Percentiles rank a stretch among this genome's conserved stretches.
These are phyloP conservation scores for Anguilla obscura DNA, from an alignment of 2,797 vertebrate species.

Conservation along the genomic window DNA sequence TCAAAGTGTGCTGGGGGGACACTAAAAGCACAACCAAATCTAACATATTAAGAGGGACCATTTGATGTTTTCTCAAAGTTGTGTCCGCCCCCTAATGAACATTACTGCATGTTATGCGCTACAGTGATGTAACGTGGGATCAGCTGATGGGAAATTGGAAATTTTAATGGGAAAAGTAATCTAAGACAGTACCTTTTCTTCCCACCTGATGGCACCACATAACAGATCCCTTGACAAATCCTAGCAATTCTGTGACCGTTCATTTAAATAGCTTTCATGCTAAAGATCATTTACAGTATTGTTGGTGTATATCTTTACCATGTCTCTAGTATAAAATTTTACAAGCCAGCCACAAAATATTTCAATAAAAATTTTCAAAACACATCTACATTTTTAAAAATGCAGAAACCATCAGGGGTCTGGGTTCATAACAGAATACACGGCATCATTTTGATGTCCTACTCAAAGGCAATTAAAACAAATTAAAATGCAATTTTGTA, in stretches of 20 bases:
- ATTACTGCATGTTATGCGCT: neutral
- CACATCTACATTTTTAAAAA: neutral
- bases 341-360: neutral
- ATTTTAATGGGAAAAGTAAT: neutral
- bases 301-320: neutral
- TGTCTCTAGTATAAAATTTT: neutral
- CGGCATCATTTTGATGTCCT: neutral
- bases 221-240: slow-evolving; percentile 13
- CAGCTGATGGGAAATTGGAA: neutral
- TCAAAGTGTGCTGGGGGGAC: too few species aligned
- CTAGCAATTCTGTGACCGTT: neutral
- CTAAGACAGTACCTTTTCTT: neutral
- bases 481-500: neutral
- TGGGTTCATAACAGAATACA: neutral
- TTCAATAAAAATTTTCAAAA: neutral
- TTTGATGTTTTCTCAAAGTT: too few species aligned
- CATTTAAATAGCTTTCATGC: neutral
- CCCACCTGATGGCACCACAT: slow-evolving; percentile 29
- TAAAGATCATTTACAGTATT: neutral
- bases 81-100: too few species aligned
- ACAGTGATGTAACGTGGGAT: neutral
- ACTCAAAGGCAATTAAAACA: neutral
- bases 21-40: too few species aligned
- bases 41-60: too few species aligned
- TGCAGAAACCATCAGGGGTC: neutral